These are phyloP conservation scores for Lepus oiostolus DNA, from an alignment of 2,797 vertebrate species.

Conservation along the genomic window DNA sequence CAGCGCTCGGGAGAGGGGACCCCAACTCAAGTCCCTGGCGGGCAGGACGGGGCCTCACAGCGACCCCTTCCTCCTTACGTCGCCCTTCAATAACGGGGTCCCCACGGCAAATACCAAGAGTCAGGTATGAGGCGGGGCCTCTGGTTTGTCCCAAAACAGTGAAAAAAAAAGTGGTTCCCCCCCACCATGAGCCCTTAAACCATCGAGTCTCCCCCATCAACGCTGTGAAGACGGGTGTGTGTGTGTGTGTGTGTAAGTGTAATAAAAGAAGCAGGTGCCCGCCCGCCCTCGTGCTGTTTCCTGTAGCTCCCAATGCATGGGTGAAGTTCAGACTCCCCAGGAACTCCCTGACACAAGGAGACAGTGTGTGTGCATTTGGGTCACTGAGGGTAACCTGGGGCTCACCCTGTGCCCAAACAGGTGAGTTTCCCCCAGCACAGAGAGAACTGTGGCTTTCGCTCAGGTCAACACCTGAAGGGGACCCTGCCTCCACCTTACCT, in stretches of 20 bases:
- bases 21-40: not conserved
- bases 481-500: not conserved
- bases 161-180: not conserved
- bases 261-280: not conserved
- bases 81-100: not conserved
- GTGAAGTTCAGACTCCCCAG: not conserved
- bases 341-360: not conserved
- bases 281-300: not conserved
- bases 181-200: not conserved
- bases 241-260: too few species aligned
- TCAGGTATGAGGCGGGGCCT: not conserved
- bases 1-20: rapidly evolving
- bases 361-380: not conserved
- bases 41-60: not conserved
- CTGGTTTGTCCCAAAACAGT: not conserved
- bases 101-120: not conserved
- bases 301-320: not conserved
- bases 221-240: not conserved
- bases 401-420: not conserved
- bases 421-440: not conserved
- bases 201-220: not conserved
- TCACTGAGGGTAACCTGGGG: not conserved
- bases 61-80: not conserved
- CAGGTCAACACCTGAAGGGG: not conserved
- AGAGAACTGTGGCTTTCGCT: not conserved